Percentiles rank a stretch among this genome's conserved stretches.
These are phyloP conservation scores for Cerastis rubricosa DNA, from an alignment of 2,888 invertebrate species.

Conservation along the genomic window DNA sequence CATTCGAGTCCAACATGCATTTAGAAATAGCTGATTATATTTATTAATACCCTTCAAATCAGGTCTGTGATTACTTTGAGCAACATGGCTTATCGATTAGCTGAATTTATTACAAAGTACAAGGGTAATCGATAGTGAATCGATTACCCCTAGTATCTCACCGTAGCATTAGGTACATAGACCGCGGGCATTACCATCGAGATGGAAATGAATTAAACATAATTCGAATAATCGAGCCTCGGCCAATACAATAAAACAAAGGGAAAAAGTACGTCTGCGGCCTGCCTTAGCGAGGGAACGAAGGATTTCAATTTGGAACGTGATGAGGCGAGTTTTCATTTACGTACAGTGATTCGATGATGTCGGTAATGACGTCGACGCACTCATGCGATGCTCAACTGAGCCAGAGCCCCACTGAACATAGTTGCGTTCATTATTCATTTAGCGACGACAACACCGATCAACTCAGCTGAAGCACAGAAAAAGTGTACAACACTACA, in stretches of 20 bases:
- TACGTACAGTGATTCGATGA: constrained; percentile 81
- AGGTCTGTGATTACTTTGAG: neutral
- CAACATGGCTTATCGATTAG: constrained; percentile 14
- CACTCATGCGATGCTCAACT: constrained; percentile 65
- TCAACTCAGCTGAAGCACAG: constrained; percentile 36
- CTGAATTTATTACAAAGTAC: constrained; percentile 37
- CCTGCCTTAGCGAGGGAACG: constrained; percentile 82
- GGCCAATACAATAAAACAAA: constrained; percentile 89
- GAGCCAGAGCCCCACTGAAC: constrained; percentile 53
- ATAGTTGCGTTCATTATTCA: constrained; percentile 57
- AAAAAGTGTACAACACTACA: constrained; percentile 42
- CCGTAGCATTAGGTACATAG: constrained; percentile 73
- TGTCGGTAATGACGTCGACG: constrained; percentile 76
- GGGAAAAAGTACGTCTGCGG: constrained; percentile 86
- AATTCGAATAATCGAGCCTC: constrained; percentile 90
- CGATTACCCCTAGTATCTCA: constrained; percentile 71
- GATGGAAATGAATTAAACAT: constrained; percentile 90
- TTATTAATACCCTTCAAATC: constrained; percentile 9
- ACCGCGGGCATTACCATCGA: constrained; percentile 82
- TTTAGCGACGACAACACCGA: constrained; percentile 30
- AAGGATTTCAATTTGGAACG: constrained; percentile 91
- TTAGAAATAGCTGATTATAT: neutral
- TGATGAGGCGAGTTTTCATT: constrained; percentile 90
- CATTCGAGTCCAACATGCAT: neutral
- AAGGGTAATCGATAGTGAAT: constrained; percentile 60